phyloP scores from a whole-genome alignment of 2,888 invertebrate species.

The Leptinotarsa juncta region DNA sequence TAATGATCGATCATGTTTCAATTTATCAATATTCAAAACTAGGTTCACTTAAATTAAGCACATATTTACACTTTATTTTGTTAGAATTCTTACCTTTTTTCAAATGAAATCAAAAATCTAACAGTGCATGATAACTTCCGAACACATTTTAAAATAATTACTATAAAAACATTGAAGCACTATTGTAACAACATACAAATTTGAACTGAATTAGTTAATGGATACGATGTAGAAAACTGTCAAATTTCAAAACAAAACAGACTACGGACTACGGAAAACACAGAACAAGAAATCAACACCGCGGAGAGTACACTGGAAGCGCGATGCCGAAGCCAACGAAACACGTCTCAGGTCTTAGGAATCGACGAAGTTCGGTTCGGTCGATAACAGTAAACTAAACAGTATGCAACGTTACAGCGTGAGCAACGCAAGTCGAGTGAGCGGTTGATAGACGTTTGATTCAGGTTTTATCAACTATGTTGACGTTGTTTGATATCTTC shows the following conservation, averaged over 20 bases:
- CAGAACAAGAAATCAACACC: constrained; percentile 14
- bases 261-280: constrained; percentile 16
- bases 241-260: constrained; percentile 20
- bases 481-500: constrained; percentile 20
- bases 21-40: constrained; percentile 1
- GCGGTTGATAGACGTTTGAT: background rate
- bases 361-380: constrained; percentile 12
- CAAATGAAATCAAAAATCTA: background rate
- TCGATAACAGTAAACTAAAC: constrained; percentile 20
- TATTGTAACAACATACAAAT: constrained; percentile 9
- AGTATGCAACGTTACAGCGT: constrained; percentile 19
- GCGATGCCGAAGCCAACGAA: background rate
- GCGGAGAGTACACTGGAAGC: constrained; percentile 16
- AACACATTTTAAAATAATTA: background rate
- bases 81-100: constrained; percentile 12
- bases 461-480: constrained; percentile 10
- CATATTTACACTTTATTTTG: background rate
- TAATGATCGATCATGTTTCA: background rate
- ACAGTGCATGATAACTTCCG: background rate
- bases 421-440: constrained; percentile 14
- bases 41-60: background rate
- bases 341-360: constrained; percentile 16
- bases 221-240: constrained; percentile 1
- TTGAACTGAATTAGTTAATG: constrained; percentile 4
- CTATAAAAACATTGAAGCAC: constrained; percentile 7